These are phyloP conservation scores for Hucho hucho DNA, from an alignment of 2,113 vertebrate genomes.

Conservation along the genomic window DNA sequence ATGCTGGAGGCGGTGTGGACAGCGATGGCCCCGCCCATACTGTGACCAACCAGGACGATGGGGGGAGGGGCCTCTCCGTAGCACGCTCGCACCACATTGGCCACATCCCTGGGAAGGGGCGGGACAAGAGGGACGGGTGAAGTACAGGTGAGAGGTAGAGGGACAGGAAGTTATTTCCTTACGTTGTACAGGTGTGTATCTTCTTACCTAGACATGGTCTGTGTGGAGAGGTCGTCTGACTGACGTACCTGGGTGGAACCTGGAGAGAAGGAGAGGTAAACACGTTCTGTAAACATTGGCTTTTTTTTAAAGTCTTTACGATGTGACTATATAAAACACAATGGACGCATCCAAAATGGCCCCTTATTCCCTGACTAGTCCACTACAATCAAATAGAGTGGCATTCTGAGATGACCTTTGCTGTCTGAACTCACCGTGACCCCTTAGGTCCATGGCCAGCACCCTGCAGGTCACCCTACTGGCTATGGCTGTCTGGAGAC, in stretches of 20 bases:
- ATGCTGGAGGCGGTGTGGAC: constrained; percentile 56
- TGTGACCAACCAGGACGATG: constrained; percentile 66
- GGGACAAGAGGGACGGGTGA: background rate
- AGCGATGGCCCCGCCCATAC: constrained; percentile 66
- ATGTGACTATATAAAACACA: no score
- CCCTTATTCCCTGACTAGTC: no score
- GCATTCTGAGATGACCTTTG: no score
- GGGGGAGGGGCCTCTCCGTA: constrained; percentile 64
- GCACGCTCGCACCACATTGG: constrained; percentile 63
- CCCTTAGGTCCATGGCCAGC: constrained; percentile 69
- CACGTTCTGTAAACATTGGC: no score
- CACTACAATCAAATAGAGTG: no score
- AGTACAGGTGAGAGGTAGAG: background rate
- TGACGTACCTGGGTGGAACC: constrained; percentile 59
- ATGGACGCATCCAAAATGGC: background rate
- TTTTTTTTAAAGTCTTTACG: no score
- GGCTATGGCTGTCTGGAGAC: constrained; percentile 55
- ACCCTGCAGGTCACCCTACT: constrained; percentile 64
- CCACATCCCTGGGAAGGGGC: constrained; percentile 56
- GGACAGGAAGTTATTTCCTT: background rate
- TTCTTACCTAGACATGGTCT: constrained; percentile 67
- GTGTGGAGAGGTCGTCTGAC: constrained; percentile 64
- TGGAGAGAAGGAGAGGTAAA: constrained; percentile 13
- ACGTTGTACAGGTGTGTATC: background rate
- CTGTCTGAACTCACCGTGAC: constrained; percentile 62